phyloP scores from a whole-genome alignment of 1,140 invertebrate species.

The Battus philenor region DNA sequence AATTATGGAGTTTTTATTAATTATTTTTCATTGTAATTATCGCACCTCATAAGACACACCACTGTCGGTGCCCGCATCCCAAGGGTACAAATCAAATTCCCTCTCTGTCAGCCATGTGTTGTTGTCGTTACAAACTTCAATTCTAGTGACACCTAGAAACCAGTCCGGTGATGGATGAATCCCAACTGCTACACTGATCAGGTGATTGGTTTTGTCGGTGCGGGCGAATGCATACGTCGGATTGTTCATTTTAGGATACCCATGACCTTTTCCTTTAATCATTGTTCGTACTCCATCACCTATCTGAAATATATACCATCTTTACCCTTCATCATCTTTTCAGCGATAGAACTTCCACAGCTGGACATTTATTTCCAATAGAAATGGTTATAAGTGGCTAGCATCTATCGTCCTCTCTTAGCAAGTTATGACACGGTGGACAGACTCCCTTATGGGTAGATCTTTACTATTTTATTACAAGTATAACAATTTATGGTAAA shows the following conservation, averaged over 20 bases:
- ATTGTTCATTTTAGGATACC: constrained; percentile 50
- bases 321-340: too few relatives aligned
- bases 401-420: too few relatives aligned
- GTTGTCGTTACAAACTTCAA: constrained; percentile 52
- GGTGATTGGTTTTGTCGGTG: constrained; percentile 43
- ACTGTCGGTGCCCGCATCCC: constrained; percentile 63
- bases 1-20: too few relatives aligned
- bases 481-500: too few relatives aligned
- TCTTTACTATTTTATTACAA: too few relatives aligned
- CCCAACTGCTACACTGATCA: constrained; percentile 44
- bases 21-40: too few relatives aligned
- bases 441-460: too few relatives aligned
- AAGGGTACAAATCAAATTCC: constrained; percentile 53
- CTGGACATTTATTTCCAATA: too few relatives aligned
- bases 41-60: constrained; percentile 61
- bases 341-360: too few relatives aligned
- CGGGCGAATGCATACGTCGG: constrained; percentile 56
- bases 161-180: constrained; percentile 60
- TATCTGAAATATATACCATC: constrained; percentile 44
- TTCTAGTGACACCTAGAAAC: constrained; percentile 57
- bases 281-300: constrained; percentile 54
- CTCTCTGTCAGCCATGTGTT: constrained; percentile 53
- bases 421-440: too few relatives aligned
- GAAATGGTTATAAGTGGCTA: too few relatives aligned
- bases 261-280: constrained; percentile 62